Conservation (phyloP, 2,888 invertebrate genomes). For the Pogonocherus hispidulus region DNA sequence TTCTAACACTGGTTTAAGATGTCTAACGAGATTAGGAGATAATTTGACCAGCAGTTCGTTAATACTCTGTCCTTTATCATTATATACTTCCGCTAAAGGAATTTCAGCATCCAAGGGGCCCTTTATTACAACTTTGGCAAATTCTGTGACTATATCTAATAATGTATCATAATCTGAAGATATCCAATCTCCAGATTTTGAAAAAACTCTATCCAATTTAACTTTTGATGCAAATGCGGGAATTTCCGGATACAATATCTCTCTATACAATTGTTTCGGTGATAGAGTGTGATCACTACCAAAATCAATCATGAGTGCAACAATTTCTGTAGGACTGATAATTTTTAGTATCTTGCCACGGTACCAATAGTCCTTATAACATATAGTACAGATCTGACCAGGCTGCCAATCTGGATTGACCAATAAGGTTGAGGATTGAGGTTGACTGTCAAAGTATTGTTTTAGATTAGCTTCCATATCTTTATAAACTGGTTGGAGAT, state of each 20-base stretch:
- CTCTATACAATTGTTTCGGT: constrained; percentile 73
- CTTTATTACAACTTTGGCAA: constrained; percentile 66
- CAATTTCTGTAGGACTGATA: constrained; percentile 58
- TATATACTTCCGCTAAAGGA: constrained; percentile 56
- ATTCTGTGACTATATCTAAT: constrained; percentile 73
- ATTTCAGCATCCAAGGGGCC: constrained; percentile 56
- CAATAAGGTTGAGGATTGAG: constrained; percentile 26
- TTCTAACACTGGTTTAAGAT: background rate
- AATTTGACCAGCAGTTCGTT: constrained; percentile 68
- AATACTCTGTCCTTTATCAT: constrained; percentile 54
- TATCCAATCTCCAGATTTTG: constrained; percentile 69
- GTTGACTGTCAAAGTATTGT: constrained; percentile 51
- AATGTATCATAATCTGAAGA: constrained; percentile 74
- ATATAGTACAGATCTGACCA: constrained; percentile 79
- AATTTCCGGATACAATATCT: constrained; percentile 75
- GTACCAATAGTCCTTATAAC: constrained; percentile 80
- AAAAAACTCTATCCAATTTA: constrained; percentile 70
- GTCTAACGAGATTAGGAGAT: constrained; percentile 54
- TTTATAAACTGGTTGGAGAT: constrained; percentile 51
- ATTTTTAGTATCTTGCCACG: constrained; percentile 74
- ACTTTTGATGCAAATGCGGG: constrained; percentile 78
- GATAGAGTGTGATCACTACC: constrained; percentile 81
- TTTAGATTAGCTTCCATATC: constrained; percentile 59
- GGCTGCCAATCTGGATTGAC: constrained; percentile 68
- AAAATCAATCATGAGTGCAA: constrained; percentile 84